These are phyloP conservation scores for Sceloporus undulatus DNA, from an alignment of 2,113 vertebrate species.

Conservation along the genomic window DNA sequence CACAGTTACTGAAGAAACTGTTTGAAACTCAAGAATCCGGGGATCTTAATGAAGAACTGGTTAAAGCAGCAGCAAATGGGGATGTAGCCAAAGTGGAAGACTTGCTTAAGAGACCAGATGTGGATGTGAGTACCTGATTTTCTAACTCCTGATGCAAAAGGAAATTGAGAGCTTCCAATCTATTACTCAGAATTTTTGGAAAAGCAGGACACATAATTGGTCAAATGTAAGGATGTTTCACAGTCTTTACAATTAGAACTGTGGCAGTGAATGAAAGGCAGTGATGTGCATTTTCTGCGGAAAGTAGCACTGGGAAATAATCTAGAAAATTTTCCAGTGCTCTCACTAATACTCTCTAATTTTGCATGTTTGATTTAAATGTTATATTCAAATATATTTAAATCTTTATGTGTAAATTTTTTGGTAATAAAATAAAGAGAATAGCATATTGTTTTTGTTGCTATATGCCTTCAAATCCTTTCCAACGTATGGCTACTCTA, in stretches of 20 bases:
- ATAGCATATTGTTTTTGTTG: too few relatives aligned
- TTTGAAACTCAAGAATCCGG: constrained; percentile 99
- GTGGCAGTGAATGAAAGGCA: background rate
- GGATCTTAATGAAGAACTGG: constrained; percentile 98
- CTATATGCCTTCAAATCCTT: too few relatives aligned
- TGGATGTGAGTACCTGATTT: constrained; percentile 86
- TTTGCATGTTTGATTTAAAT: too few relatives aligned
- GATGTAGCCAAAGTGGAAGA: constrained; percentile 99
- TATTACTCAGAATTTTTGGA: background rate
- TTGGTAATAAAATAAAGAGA: too few relatives aligned
- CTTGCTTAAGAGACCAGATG: constrained; percentile 95
- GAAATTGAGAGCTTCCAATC: background rate
- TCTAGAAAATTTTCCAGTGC: too few relatives aligned
- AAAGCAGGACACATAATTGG: background rate
- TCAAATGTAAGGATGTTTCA: background rate
- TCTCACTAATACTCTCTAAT: too few relatives aligned
- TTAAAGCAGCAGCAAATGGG: constrained; percentile 98
- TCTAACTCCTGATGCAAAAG: background rate
- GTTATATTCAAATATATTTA: too few relatives aligned
- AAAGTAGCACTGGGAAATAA: too few relatives aligned
- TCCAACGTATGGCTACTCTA: too few relatives aligned
- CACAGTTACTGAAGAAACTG: constrained; percentile 96
- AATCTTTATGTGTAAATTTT: too few relatives aligned
- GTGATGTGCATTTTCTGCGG: too few relatives aligned
- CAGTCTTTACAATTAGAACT: background rate